Conservation (phyloP, 2,888 invertebrate species). For the Rhorus exstirpatorius region DNA sequence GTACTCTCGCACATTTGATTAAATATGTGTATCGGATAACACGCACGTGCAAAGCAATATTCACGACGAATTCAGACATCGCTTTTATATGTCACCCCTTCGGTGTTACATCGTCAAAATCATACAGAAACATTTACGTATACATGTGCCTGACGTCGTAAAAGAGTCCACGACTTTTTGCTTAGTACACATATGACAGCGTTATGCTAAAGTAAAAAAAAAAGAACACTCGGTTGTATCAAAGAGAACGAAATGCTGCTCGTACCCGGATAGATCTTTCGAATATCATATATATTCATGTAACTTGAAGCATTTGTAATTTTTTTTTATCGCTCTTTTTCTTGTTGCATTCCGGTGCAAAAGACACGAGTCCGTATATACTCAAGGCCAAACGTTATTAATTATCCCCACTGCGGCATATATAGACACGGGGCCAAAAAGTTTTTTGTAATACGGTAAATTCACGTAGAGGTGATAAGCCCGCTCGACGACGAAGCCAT, state of each 20-base stretch:
- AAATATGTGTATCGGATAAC: not conserved
- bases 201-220: not conserved
- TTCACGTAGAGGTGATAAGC: constrained; percentile 39
- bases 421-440: constrained; percentile 27
- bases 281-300: too few species aligned
- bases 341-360: not conserved
- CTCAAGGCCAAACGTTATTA: constrained; percentile 34
- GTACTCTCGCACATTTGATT: not conserved
- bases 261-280: constrained; percentile 1
- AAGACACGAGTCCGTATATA: not conserved
- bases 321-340: not conserved
- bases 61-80: not conserved
- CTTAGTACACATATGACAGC: too few species aligned
- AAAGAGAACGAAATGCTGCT: constrained; percentile 1
- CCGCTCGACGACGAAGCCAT: constrained; percentile 75
- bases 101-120: not conserved
- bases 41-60: too few species aligned
- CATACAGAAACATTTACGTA: not conserved
- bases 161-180: not conserved
- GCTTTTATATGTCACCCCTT: not conserved
- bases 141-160: not conserved
- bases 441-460: constrained; percentile 56
- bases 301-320: not conserved
- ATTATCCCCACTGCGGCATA: constrained; percentile 35
- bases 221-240: not conserved